phyloP scores from a whole-genome alignment of 2,113 vertebrate species.

The Callipepla californica region DNA sequence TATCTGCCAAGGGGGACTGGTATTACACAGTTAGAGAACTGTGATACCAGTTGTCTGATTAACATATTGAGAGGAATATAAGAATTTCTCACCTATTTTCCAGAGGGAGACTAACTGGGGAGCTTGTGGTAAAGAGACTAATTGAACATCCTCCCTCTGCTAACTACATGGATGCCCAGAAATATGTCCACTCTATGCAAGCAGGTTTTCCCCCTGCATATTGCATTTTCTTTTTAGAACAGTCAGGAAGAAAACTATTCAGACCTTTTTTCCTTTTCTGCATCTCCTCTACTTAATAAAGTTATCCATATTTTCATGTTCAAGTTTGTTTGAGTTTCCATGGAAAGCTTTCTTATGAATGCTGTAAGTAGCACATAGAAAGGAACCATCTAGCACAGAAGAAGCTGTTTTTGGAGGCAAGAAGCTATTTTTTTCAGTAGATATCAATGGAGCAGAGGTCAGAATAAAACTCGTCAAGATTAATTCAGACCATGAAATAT shows the following conservation, averaged over 20 bases:
- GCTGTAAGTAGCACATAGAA: background rate
- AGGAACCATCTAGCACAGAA: background rate
- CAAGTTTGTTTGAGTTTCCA: background rate
- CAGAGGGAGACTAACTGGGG: conserved; percentile 78
- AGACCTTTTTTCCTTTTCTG: background rate
- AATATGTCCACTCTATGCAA: conserved; percentile 32
- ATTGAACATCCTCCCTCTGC: conserved; percentile 77
- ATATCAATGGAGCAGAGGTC: background rate
- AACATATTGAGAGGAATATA: conserved; percentile 86
- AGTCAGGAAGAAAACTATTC: background rate
- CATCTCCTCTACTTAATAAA: background rate
- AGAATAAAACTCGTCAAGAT: background rate
- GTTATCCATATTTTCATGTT: background rate
- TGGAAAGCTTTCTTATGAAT: background rate
- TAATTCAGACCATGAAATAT: conserved; percentile 13
- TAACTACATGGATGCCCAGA: conserved; percentile 56
- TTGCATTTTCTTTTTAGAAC: conserved; percentile 54
- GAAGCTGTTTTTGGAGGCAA: background rate
- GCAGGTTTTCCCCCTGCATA: conserved; percentile 27
- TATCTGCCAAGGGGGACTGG: conserved; percentile 88
- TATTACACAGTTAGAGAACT: conserved; percentile 86
- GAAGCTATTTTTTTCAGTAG: background rate
- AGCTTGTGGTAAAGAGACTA: conserved; percentile 77
- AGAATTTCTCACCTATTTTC: conserved; percentile 85
- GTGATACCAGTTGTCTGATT: conserved; percentile 86